Conservation (phyloP, 1,140 invertebrate genomes). For the Adelges cooleyi region DNA sequence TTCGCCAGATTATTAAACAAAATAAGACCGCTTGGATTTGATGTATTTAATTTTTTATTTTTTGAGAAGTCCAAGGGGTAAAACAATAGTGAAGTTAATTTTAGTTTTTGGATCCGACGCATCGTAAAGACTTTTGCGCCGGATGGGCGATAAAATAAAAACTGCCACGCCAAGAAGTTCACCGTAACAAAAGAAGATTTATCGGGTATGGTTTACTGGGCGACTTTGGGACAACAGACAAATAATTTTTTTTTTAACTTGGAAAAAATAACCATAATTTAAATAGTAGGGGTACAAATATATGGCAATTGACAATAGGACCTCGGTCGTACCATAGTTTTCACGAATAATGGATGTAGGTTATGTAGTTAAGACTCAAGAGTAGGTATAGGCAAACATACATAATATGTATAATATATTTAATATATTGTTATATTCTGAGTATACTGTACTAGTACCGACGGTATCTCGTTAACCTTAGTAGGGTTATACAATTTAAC, state of each 20-base stretch:
- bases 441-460: not conserved
- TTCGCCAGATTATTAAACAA: too few relatives aligned
- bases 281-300: too few relatives aligned
- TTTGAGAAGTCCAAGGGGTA: not conserved
- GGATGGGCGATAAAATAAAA: constrained; percentile 7
- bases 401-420: too few relatives aligned
- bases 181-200: constrained; percentile 15
- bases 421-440: too few relatives aligned
- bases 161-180: constrained; percentile 7
- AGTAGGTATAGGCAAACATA: too few relatives aligned
- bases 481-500: not conserved
- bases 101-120: not conserved
- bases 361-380: too few relatives aligned
- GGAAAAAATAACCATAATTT: too few relatives aligned
- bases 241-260: too few relatives aligned
- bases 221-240: not conserved
- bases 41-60: not conserved
- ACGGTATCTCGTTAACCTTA: constrained; percentile 9
- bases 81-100: constrained; percentile 18
- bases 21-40: not conserved
- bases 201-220: not conserved
- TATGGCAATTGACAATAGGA: too few relatives aligned
- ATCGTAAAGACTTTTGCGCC: not conserved
- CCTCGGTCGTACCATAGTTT: too few relatives aligned
- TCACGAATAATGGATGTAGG: too few relatives aligned